Base-by-base conservation (phyloP, 2,888 invertebrate genomes). In the Epirrita christyi region DNA sequence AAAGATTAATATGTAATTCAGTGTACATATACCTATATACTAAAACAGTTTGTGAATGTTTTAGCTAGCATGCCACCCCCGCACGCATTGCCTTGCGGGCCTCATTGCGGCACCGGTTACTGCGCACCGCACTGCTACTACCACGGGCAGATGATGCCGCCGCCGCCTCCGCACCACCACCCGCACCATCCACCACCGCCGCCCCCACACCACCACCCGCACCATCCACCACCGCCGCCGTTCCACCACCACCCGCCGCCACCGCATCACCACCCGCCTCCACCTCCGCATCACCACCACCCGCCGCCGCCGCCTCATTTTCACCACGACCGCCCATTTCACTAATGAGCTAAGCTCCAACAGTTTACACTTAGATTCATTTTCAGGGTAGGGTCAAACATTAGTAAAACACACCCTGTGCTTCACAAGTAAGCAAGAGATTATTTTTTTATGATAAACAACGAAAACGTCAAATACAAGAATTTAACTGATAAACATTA, bases 11-110 rank as follows among this genome's bases (percentile, higher is more conserved):
- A n/a, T n/a, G n/a, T n/a, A n/a, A n/a, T n/a, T n/a, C n/a, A n/a
- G n/a, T n/a, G n/a, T n/a, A n/a, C n/a, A n/a, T n/a, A n/a, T n/a
- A n/a, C n/a, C n/a, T 21, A 21, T 2, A 21, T 32, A 32, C 32
- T 32, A 7, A 38, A 14, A 14, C 14, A 38, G 38, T 38, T 0
- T 44, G 29, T 47, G 40, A 10, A 47, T 43, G 51, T 57, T 54
- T 6, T 73, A 87, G 85, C 11, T 32, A 37, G 11, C 41, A 88
- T 88, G 89, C 75, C 83, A 1, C 85, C 86, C 0, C 87, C 85
- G 0, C 81, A 85, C 70, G 69, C 72, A 1, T 45, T 72, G 21
- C 86, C 86, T 0, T 88, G 88, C 58, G 86, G 87, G 0, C 83
- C 86, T 0, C 66, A 72, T 63, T 88, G 88, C 55, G 82, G 85